Conservation (phyloP, 2,888 invertebrate species). For the Nymphalis c-album region DNA sequence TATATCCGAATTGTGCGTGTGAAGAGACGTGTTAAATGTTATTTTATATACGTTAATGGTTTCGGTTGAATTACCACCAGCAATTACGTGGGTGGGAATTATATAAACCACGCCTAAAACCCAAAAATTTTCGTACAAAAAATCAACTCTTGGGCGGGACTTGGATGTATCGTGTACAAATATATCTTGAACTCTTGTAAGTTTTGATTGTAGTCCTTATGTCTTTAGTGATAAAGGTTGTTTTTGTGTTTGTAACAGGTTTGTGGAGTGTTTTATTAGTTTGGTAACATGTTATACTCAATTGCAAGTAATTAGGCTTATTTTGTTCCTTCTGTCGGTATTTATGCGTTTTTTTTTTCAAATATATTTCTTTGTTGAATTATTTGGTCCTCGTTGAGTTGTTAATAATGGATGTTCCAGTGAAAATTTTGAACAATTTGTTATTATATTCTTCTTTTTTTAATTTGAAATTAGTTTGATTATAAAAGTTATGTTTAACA, state of each 20-base stretch:
- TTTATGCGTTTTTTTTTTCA: slow-evolving; percentile 49
- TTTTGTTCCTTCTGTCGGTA: slow-evolving; percentile 53
- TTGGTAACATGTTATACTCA: slow-evolving; percentile 37
- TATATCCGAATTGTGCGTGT: background rate
- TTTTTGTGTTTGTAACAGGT: background rate
- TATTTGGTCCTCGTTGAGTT: slow-evolving; percentile 32
- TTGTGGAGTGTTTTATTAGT: background rate
- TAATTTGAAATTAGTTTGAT: too few species aligned
- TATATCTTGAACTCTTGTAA: slow-evolving; percentile 11
- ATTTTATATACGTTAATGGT: background rate
- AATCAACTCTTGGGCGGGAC: slow-evolving; percentile 28
- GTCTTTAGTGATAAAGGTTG: background rate
- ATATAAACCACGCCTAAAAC: slow-evolving; percentile 31
- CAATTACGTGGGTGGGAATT: slow-evolving; percentile 35
- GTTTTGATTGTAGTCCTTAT: slow-evolving; percentile 11
- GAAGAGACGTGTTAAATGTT: background rate
- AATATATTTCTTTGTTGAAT: slow-evolving; percentile 42
- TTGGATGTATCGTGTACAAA: slow-evolving; percentile 24
- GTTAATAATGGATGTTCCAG: slow-evolving; percentile 24
- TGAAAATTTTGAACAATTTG: slow-evolving; percentile 7
- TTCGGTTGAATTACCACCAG: slow-evolving; percentile 25
- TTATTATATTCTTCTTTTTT: background rate
- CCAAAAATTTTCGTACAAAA: slow-evolving; percentile 35
- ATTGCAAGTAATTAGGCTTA: slow-evolving; percentile 56
- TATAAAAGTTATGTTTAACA: too few species aligned